Evolutionary conservation across 2,888 invertebrate genomes (phyloP).

Genomic region (Mystacides longicornis): DNA sequence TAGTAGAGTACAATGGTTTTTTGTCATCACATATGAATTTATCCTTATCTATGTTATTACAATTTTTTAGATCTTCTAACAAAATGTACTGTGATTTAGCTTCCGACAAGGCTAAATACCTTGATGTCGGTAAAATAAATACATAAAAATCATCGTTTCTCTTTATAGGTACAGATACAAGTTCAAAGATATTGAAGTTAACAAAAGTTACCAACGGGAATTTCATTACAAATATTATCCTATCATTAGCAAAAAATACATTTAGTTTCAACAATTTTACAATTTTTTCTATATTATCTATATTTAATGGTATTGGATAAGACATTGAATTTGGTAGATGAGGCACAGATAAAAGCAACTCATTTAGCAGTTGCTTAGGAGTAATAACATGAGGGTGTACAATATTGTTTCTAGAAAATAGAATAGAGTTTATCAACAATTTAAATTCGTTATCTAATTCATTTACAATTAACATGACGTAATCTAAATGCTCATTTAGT

Average conservation of each 20-base stretch:
- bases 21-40: not conserved
- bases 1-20: no score
- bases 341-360: no score
- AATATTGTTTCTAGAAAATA: not conserved
- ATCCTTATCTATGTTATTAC: not conserved
- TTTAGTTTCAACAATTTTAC: not conserved
- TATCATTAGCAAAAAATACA: not conserved
- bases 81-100: no score
- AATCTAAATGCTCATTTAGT: no score
- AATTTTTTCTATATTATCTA: not conserved
- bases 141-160: not conserved
- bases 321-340: not conserved
- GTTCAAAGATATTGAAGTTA: not conserved
- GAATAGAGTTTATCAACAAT: not conserved
- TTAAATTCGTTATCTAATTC: not conserved
- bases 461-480: not conserved
- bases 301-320: not conserved
- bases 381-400: not conserved
- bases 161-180: not conserved
- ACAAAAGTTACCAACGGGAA: not conserved
- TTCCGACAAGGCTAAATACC: not conserved
- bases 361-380: no score
- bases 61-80: not conserved
- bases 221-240: not conserved
- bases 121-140: not conserved